These are phyloP conservation scores for Tetanocera ferruginea DNA, from an alignment of 2,888 invertebrate genomes.

Conservation along the genomic window DNA sequence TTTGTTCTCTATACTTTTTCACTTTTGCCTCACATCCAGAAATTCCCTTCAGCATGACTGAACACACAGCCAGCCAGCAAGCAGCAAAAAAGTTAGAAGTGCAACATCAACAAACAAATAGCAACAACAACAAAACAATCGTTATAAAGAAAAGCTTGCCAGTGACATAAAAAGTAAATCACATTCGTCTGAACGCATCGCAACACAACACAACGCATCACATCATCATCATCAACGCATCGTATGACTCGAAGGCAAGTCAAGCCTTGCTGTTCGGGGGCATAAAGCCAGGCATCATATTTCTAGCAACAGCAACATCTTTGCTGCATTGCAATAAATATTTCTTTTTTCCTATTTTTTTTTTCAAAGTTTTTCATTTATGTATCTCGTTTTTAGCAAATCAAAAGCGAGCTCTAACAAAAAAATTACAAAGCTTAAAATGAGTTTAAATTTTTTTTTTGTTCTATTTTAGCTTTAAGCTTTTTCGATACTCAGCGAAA, in stretches of 20 bases:
- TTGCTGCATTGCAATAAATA: background rate
- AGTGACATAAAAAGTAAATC: slow-evolving; percentile 22
- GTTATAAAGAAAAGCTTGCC: slow-evolving; percentile 16
- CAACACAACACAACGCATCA: slow-evolving; percentile 1
- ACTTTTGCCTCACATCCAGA: background rate
- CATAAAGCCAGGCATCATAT: background rate
- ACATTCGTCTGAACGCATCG: slow-evolving; percentile 21
- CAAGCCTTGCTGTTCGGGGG: background rate
- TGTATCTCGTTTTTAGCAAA: no score
- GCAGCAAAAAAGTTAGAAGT: slow-evolving; percentile 20
- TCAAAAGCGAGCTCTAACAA: no score
- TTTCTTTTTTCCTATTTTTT: background rate
- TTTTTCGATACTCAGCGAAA: no score
- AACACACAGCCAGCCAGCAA: slow-evolving; percentile 24
- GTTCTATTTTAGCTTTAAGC: no score
- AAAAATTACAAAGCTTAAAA: no score
- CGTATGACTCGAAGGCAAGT: background rate
- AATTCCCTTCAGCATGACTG: slow-evolving; percentile 45
- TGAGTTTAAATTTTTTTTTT: no score
- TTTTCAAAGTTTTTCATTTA: background rate
- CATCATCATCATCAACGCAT: slow-evolving; percentile 9
- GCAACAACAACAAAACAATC: slow-evolving; percentile 27
- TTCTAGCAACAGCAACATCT: background rate
- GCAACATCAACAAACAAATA: background rate
- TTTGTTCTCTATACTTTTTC: background rate